Evolutionary conservation across 2,797 vertebrate species (phyloP).

Genomic region (Sebastes umbrosus): DNA sequence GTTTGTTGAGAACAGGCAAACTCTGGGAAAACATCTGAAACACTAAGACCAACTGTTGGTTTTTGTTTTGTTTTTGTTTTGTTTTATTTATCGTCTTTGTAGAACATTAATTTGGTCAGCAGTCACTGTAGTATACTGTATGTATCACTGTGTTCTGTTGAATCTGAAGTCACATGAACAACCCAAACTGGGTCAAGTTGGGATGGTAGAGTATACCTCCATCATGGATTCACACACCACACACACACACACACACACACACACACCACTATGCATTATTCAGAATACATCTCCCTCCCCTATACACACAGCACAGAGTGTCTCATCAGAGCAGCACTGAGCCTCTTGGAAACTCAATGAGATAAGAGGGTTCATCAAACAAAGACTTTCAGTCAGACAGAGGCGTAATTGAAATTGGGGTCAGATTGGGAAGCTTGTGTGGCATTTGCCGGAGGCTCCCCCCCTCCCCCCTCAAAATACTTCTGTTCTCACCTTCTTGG

Average conservation of each 20-base stretch:
- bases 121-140: background rate
- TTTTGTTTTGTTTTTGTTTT: background rate
- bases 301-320: constrained; percentile 33
- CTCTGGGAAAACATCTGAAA: constrained; percentile 21
- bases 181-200: constrained; percentile 56
- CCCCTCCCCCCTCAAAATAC: background rate
- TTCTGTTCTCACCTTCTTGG: background rate
- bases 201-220: background rate
- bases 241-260: constrained; percentile 3
- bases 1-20: background rate
- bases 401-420: constrained; percentile 36
- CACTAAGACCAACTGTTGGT: background rate
- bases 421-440: constrained; percentile 22
- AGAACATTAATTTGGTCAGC: constrained; percentile 21
- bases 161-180: constrained; percentile 34
- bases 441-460: background rate
- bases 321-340: constrained; percentile 26
- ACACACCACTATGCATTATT: constrained; percentile 58
- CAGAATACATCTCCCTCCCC: constrained; percentile 44
- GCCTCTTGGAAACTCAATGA: constrained; percentile 44
- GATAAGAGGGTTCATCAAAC: constrained; percentile 49
- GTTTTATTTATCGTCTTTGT: background rate
- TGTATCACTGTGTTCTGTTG: background rate
- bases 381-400: constrained; percentile 42
- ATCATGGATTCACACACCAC: constrained; percentile 6